Base-by-base conservation (phyloP, 2,113 vertebrate genomes). In the Cyanoderma ruficeps region DNA sequence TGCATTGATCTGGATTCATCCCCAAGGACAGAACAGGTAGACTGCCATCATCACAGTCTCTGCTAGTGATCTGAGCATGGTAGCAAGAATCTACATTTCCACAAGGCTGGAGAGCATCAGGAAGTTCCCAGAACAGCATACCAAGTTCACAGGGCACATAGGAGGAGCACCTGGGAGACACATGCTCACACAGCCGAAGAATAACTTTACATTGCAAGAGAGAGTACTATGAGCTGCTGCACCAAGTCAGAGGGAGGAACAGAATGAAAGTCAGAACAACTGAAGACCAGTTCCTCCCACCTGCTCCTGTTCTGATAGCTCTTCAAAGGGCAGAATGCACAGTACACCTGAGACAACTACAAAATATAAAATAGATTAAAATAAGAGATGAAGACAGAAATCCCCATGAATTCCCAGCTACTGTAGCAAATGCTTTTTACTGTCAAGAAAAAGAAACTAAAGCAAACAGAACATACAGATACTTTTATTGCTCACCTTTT, bases 401-500 rank as follows among this genome's bases (percentile, higher is more conserved):
- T 30, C 8, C 44, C 28, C 68, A 37, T 3, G 3, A 69, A 84
- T 15, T 80, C 44, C 30, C 89, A 90, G 9, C 42, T 37, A 79
- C 47, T 39, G 9, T 4, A 70, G 19, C 35, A 93, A 61, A 33
- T 52, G 30, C 20, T 87, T 86, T 60, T 90, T 50, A 78, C 16
- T 42, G 70, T 33, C 78, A 77, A 82, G 49, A 63, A 97, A 97
- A 95, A 95, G 68, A 97, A 97, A 96, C 61, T 64, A 91, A 92
- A 91, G 68, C 95, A 95, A 83, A 88, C 28, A 89, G 94, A 98
- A 97, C 94, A 88, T 97, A 98, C 96, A 97, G 94, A 94, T 89
- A 97, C 96, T 98, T 97, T 99, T 99, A 99, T 99, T 99, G 98
- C 98, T 98, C 98, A 98, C 97, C 98, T 98, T 98, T 98, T 98